Conservation (phyloP, 2,888 invertebrate species). For the Herminia tarsipennalis region DNA sequence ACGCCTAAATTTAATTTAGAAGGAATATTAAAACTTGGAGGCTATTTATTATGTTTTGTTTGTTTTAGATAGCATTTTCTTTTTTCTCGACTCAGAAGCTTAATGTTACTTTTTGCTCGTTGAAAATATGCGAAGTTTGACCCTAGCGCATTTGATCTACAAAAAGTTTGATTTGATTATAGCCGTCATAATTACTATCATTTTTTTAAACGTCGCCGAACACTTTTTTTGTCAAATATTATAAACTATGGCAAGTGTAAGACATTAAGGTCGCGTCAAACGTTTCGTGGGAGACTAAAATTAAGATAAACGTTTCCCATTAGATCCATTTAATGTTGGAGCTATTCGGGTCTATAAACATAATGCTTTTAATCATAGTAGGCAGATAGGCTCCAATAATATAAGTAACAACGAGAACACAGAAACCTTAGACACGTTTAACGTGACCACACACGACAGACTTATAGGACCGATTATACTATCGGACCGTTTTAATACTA, state of each 20-base stretch:
- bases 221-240: constrained; percentile 56
- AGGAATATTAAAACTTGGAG: constrained; percentile 69
- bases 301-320: constrained; percentile 82
- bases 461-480: no score
- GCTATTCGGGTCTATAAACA: constrained; percentile 78
- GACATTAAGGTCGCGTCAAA: constrained; percentile 73
- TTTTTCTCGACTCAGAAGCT: constrained; percentile 43
- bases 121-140: constrained; percentile 39
- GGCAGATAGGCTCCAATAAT: constrained; percentile 59
- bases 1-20: constrained; percentile 84
- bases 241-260: constrained; percentile 38
- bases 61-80: constrained; percentile 71
- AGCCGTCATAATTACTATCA: constrained; percentile 19
- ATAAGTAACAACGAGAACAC: constrained; percentile 54
- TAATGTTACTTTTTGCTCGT: constrained; percentile 42
- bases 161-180: constrained; percentile 14
- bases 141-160: constrained; percentile 29
- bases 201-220: constrained; percentile 26
- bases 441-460: no score
- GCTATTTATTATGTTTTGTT: constrained; percentile 75
- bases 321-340: constrained; percentile 78
- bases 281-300: constrained; percentile 75
- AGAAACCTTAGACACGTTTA: constrained; percentile 35
- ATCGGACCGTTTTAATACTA: no score
- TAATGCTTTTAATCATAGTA: constrained; percentile 78